Evolutionary conservation across 2,797 vertebrate species (phyloP).

Genomic region (Calcarius lapponicus): DNA sequence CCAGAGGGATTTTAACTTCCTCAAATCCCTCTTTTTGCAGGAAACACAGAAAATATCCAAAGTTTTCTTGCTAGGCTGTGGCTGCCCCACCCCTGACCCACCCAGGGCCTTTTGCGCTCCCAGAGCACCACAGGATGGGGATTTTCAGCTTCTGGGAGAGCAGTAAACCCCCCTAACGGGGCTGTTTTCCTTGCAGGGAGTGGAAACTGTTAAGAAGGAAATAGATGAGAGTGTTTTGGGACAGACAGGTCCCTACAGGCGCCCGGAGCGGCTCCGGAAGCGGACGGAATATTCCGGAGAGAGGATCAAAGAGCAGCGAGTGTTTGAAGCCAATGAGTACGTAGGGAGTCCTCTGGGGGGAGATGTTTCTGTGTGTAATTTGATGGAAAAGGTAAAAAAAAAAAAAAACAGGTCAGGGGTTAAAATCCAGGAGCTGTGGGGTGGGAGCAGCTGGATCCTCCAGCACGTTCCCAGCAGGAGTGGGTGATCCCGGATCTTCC

Average conservation of each 20-base stretch:
- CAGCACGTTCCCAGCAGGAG: background rate
- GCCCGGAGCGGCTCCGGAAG: constrained; percentile 87
- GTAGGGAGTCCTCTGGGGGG: constrained; percentile 13
- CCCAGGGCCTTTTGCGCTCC: background rate
- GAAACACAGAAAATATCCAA: accelerated
- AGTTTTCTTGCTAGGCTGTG: accelerated
- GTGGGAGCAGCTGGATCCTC: background rate
- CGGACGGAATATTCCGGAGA: constrained; percentile 90
- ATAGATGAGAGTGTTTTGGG: constrained; percentile 86
- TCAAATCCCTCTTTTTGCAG: background rate
- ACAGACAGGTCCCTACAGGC: constrained; percentile 86
- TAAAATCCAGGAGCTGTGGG: background rate
- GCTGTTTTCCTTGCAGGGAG: constrained; percentile 77
- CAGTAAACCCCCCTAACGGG: background rate
- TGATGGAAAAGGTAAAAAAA: background rate
- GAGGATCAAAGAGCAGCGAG: constrained; percentile 77
- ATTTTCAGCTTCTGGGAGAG: background rate
- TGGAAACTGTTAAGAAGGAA: constrained; percentile 92
- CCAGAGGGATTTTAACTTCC: background rate
- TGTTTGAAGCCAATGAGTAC: constrained; percentile 93
- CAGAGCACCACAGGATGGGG: background rate
- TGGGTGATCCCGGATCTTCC: accelerated
- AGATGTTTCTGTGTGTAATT: accelerated
- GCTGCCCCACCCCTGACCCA: background rate
- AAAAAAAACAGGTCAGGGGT: background rate